A percentile compares a stretch with the other conserved stretches of the same genome.
phyloP scores from a whole-genome alignment of 2,888 invertebrate species.

The Pseudococcus longispinus region DNA sequence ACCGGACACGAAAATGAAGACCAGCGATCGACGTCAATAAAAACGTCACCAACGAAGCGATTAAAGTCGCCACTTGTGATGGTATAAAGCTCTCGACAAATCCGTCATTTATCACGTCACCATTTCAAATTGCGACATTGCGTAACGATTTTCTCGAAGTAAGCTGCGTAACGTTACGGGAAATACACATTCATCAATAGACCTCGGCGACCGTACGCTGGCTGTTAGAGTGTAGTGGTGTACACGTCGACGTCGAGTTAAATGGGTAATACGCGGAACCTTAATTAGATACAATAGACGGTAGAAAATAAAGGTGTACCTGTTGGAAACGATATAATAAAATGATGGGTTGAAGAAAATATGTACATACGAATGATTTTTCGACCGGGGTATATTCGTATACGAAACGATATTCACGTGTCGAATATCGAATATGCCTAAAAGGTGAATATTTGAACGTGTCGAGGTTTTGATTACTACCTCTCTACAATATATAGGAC shows the following conservation, averaged over 20 bases:
- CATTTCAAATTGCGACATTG: constrained; percentile 45
- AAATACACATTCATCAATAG: constrained; percentile 43
- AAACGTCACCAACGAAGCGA: constrained; percentile 42
- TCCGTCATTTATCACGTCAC: constrained; percentile 36
- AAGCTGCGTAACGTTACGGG: constrained; percentile 40
- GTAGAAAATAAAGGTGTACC: constrained; percentile 21
- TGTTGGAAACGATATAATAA: constrained; percentile 1
- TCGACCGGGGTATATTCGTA: not conserved
- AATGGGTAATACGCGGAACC: constrained; percentile 39
- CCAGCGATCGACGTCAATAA: constrained; percentile 41
- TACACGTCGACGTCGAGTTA: not conserved
- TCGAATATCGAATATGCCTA: constrained; percentile 26
- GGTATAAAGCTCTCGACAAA: constrained; percentile 32
- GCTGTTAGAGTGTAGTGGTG: not conserved
- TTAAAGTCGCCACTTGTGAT: constrained; percentile 37
- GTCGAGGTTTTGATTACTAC: constrained; percentile 23
- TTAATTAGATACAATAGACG: constrained; percentile 30
- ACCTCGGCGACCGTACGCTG: not conserved
- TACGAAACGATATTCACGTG: not conserved
- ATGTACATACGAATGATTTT: not conserved
- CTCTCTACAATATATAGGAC: not conserved
- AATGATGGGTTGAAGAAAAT: not conserved
- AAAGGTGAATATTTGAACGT: constrained; percentile 13
- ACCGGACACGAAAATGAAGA: not conserved
- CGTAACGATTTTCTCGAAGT: constrained; percentile 43